These are phyloP conservation scores for Felis catus DNA, from an alignment of 2,113 vertebrate genomes.

Conservation along the genomic window DNA sequence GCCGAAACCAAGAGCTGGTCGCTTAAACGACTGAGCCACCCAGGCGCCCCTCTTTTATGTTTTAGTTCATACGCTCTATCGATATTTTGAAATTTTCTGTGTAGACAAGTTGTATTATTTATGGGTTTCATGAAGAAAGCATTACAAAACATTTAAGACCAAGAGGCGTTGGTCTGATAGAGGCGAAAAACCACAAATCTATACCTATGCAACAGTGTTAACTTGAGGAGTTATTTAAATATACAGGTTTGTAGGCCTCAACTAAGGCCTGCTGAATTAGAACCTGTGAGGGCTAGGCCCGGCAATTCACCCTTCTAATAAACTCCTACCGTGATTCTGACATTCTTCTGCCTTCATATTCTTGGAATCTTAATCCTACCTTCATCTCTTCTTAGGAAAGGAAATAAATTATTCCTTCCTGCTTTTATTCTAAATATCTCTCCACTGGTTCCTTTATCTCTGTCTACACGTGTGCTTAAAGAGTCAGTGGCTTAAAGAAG, in stretches of 20 bases:
- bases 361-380: background rate
- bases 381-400: background rate
- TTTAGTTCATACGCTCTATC: background rate
- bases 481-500: conserved; percentile 17
- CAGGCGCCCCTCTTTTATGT: background rate
- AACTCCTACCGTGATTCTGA: background rate
- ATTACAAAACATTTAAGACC: background rate
- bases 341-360: conserved; percentile 12
- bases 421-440: conserved; percentile 34
- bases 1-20: too few relatives aligned
- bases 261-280: background rate
- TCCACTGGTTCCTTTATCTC: conserved; percentile 18
- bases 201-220: background rate
- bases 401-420: conserved; percentile 33
- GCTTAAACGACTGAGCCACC: too few relatives aligned
- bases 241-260: background rate
- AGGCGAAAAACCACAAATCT: background rate
- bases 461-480: conserved; percentile 6
- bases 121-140: background rate
- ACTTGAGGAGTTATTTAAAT: background rate
- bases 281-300: background rate
- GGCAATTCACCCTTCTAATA: background rate
- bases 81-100: background rate
- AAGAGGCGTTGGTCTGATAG: background rate
- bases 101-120: background rate